These are phyloP conservation scores for Hoplodrina blanda DNA, from an alignment of 2,888 invertebrate genomes.

Conservation along the genomic window DNA sequence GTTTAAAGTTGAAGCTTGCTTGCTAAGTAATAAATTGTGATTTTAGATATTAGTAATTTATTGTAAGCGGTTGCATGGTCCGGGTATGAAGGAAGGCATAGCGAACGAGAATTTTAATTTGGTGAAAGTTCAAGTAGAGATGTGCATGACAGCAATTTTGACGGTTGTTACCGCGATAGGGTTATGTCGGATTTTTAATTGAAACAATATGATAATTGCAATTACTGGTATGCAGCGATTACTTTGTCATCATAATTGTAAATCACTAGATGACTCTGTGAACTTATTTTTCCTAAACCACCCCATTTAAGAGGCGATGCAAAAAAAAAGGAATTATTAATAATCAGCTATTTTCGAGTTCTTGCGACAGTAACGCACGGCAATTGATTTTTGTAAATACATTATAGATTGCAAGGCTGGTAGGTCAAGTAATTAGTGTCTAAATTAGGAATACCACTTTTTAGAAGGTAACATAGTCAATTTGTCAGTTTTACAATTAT, in stretches of 20 bases:
- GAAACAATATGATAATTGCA: background rate
- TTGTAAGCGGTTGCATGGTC: constrained; percentile 43
- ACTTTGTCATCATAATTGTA: background rate
- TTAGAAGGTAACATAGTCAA: no score
- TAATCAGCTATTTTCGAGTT: no score
- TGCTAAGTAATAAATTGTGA: constrained; percentile 48
- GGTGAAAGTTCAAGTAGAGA: constrained; percentile 36
- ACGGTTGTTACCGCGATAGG: constrained; percentile 15
- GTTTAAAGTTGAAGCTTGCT: constrained; percentile 46
- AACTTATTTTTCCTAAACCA: no score
- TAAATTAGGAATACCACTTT: background rate
- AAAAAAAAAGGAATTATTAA: no score
- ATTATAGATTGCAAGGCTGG: no score
- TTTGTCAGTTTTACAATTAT: background rate
- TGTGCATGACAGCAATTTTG: constrained; percentile 34
- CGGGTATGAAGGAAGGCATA: constrained; percentile 16
- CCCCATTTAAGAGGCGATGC: no score
- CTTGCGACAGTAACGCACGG: no score
- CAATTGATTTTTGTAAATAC: no score
- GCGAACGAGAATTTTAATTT: constrained; percentile 35
- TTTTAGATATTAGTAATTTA: constrained; percentile 48
- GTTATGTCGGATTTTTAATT: constrained; percentile 24
- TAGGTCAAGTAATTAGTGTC: no score
- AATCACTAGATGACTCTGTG: no score
- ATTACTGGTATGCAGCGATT: background rate